Evolutionary conservation across 2,888 invertebrate genomes (phyloP).

Genomic region (Lucinisca nassula): DNA sequence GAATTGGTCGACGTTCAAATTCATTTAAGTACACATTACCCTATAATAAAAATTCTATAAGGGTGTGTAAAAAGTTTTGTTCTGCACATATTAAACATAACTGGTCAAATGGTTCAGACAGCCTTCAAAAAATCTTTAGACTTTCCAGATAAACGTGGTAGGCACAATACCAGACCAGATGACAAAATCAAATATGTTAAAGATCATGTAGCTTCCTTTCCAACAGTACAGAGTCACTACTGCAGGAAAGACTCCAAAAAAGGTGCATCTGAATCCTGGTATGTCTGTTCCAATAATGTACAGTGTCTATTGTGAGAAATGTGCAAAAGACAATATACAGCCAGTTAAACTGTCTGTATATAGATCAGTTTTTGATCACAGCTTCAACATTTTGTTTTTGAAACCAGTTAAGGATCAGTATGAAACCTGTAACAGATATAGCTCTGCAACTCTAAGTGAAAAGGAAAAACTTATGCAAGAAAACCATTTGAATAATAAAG

Average conservation of each 20-base stretch:
- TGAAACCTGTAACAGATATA: not conserved
- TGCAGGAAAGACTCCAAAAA: constrained; percentile 34
- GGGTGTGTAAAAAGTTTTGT: constrained; percentile 7
- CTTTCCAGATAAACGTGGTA: constrained; percentile 9
- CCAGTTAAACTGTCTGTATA: not conserved
- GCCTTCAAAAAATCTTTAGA: not conserved
- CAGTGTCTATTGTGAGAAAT: not conserved
- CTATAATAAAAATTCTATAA: no score
- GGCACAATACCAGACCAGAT: not conserved
- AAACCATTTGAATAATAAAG: no score
- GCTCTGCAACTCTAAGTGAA: not conserved
- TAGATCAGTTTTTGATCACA: not conserved
- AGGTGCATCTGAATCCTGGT: constrained; percentile 8
- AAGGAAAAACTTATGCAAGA: no score
- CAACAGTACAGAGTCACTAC: constrained; percentile 53
- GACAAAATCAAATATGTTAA: not conserved
- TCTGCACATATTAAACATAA: not conserved
- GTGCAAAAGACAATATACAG: not conserved
- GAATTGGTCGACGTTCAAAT: not conserved
- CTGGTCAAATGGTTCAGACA: constrained; percentile 6
- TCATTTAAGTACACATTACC: not conserved
- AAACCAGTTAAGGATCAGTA: constrained; percentile 14
- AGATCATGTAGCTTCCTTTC: constrained; percentile 28
- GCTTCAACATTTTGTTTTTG: not conserved
- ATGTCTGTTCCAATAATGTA: constrained; percentile 18